phyloP scores from a whole-genome alignment of 2,888 invertebrate species.

The Troides oblongomaculatus region DNA sequence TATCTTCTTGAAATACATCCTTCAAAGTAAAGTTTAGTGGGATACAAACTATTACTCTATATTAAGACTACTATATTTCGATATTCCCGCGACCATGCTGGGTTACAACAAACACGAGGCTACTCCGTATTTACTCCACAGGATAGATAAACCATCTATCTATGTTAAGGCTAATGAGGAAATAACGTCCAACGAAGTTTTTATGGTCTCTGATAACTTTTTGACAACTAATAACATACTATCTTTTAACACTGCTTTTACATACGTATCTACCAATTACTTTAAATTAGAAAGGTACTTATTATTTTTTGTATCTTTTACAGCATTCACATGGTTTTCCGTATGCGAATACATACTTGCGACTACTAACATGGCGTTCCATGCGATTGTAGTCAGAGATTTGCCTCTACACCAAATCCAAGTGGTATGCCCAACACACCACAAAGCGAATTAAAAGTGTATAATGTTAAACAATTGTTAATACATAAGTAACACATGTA shows the following conservation, averaged over 20 bases:
- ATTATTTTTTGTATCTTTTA: constrained; percentile 48
- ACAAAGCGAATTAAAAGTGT: constrained; percentile 64
- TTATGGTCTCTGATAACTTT: no score
- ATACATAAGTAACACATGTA: background rate
- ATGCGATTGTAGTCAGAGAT: constrained; percentile 91
- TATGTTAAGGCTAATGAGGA: no score
- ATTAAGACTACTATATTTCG: no score
- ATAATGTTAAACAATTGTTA: constrained; percentile 29
- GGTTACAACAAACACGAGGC: no score
- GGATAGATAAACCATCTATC: no score
- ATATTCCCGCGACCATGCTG: no score
- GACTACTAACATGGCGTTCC: constrained; percentile 95
- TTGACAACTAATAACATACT: no score
- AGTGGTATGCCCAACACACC: constrained; percentile 79
- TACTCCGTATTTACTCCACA: no score
- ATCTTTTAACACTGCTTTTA: background rate
- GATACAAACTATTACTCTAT: no score
- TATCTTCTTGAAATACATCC: no score
- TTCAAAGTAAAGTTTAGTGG: no score
- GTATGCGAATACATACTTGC: constrained; percentile 96
- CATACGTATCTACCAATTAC: background rate
- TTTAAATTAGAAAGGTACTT: background rate
- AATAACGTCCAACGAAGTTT: no score
- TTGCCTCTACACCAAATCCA: constrained; percentile 90
- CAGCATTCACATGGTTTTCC: constrained; percentile 97